Evolutionary conservation across 2,797 vertebrate genomes (phyloP), one percentile per base, ranked within the genome.

Genomic region (Brotula barbata): DNA sequence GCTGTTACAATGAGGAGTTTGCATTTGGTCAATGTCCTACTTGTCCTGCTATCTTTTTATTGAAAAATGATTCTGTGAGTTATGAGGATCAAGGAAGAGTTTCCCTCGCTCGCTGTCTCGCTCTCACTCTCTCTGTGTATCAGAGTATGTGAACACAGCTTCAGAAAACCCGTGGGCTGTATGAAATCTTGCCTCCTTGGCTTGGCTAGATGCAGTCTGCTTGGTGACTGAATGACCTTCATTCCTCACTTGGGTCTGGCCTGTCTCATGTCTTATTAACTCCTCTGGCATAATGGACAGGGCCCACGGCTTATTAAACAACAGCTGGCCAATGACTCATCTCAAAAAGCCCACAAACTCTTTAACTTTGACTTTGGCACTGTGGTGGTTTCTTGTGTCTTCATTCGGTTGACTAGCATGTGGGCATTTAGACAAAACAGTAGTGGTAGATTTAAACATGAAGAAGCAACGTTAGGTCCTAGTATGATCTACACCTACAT

Each of bases 191-290:
- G 73, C 74, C 74, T 59, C 68, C 85, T 75, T 75, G n/a, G n/a
- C 25, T 8, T 87, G 84, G 88, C 81, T 76, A 66, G 79, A 86
- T 86, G 69, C 79, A 71, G 83, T 80, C 85, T 83, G 87, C 81
- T 87, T 84, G 80, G 82, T 86, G 81, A 88, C 86, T 88, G 85
- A 82, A 82, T 75, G 87, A 90, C 90, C 88, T 89, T 87, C 83
- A 85, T 92, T 85, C 78, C 80, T 91, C 89, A 86, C 80, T 80
- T 64, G 73, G 83, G 77, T 85, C 81, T 75, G 80, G 81, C 79
- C 83, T 85, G 88, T 89, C 87, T 91, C 83, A 89, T 87, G 87
- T 91, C 85, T 88, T 89, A 91, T 91, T 93, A 91, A 86, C 85
- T 87, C 77, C 67, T 84, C 67, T 66, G 73, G 87, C 81, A 83